Evolutionary conservation across 2,113 vertebrate species (phyloP).

Genomic region (Heliornis fulica): DNA sequence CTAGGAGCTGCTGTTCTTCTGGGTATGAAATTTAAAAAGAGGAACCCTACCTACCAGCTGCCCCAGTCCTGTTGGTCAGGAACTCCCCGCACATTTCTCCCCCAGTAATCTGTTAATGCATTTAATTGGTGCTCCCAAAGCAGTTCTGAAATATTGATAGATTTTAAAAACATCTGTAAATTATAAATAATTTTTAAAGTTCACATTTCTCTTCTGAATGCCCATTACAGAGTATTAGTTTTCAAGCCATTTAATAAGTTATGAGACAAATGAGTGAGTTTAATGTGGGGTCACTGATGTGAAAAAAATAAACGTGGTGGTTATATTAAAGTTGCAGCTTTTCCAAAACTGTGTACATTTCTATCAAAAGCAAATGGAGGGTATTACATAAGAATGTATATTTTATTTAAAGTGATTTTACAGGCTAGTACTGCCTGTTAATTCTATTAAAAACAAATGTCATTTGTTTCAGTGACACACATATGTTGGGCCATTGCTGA

Average conservation of each 20-base stretch:
- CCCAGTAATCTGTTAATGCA: conserved; percentile 58
- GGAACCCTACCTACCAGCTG: background rate
- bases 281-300: conserved; percentile 41
- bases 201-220: conserved; percentile 74
- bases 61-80: conserved; percentile 40
- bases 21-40: background rate
- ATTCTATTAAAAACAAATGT: background rate
- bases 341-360: conserved; percentile 47
- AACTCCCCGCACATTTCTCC: conserved; percentile 7
- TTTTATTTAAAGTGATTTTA: conserved; percentile 37
- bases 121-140: conserved; percentile 73
- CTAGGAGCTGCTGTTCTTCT: conserved; percentile 5
- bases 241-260: conserved; percentile 76
- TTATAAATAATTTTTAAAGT: conserved; percentile 79
- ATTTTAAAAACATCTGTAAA: conserved; percentile 73
- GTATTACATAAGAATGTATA: background rate
- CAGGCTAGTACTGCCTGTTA: background rate
- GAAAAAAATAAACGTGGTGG: conserved; percentile 30
- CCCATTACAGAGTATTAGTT: conserved; percentile 73
- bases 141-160: conserved; percentile 71
- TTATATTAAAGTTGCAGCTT: conserved; percentile 52
- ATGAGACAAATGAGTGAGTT: conserved; percentile 69
- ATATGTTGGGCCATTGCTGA: background rate
- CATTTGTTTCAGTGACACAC: background rate
- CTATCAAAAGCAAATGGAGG: conserved; percentile 5